phyloP scores from a whole-genome alignment of 2,888 invertebrate species.

The Drosophila infuscata region DNA sequence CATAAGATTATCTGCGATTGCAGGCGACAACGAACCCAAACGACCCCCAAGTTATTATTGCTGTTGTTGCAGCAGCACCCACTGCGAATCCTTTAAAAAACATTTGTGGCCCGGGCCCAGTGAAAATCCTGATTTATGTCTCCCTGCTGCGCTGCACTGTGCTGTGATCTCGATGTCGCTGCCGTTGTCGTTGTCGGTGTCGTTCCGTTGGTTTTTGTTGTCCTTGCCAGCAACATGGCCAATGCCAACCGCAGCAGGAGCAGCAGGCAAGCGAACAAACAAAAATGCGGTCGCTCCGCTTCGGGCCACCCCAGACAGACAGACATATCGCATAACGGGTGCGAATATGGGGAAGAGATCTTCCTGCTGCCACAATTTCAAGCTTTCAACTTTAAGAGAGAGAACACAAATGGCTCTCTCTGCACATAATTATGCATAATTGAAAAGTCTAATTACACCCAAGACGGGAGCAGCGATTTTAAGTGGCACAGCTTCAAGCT shows the following conservation, averaged over 20 bases:
- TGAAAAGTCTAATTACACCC: conserved; percentile 74
- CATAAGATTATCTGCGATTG: conserved; percentile 75
- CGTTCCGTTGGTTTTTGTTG: conserved; percentile 25
- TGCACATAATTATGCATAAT: conserved; percentile 77
- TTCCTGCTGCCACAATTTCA: conserved; percentile 60
- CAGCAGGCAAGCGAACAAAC: conserved; percentile 54
- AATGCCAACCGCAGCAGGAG: conserved; percentile 69
- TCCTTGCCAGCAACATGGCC: conserved; percentile 68
- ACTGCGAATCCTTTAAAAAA: conserved; percentile 75
- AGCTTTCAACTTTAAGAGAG: conserved; percentile 56
- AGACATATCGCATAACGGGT: conserved; percentile 64
- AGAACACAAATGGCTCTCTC: conserved; percentile 63
- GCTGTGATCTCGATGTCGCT: conserved; percentile 35
- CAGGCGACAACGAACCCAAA: conserved; percentile 53
- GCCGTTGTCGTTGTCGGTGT: conserved; percentile 18
- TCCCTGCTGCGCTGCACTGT: conserved; percentile 66
- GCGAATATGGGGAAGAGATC: conserved; percentile 11
- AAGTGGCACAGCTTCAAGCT: conserved; percentile 67
- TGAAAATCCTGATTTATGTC: conserved; percentile 77
- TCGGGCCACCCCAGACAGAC: conserved; percentile 28
- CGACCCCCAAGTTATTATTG: conserved; percentile 45
- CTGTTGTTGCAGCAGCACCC: conserved; percentile 37
- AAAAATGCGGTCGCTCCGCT: conserved; percentile 69
- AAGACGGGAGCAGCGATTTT: conserved; percentile 47
- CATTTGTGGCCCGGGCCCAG: conserved; percentile 73